phyloP scores from a whole-genome alignment of 1,140 invertebrate species.

The Notospermus geniculatus region DNA sequence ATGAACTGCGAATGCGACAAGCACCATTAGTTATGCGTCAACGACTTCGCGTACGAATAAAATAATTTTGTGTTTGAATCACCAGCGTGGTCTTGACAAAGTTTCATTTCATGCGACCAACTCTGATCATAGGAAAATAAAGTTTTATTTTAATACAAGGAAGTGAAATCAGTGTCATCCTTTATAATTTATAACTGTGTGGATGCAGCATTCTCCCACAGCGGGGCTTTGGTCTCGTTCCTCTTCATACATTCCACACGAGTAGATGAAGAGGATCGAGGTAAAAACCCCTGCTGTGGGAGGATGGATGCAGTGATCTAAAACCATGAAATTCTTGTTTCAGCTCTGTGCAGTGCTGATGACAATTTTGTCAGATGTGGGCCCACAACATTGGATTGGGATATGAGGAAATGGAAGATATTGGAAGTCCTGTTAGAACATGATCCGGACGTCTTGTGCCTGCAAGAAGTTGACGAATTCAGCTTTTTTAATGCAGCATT shows the following conservation, averaged over 20 bases:
- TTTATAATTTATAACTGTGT: neutral
- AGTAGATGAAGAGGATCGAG: too few relatives aligned
- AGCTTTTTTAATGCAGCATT: conserved; percentile 67
- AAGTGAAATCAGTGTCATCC: neutral
- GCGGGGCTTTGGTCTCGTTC: too few relatives aligned
- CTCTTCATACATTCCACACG: too few relatives aligned
- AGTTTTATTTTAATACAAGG: neutral
- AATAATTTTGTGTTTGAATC: too few relatives aligned
- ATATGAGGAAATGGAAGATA: conserved; percentile 66
- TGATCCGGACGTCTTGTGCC: conserved; percentile 70
- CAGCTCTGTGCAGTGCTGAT: conserved; percentile 69
- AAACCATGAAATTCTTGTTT: conserved; percentile 32
- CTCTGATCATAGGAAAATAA: neutral
- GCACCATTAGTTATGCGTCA: too few relatives aligned
- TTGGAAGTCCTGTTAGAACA: conserved; percentile 72
- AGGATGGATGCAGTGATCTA: neutral
- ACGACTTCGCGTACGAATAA: too few relatives aligned
- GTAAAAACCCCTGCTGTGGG: too few relatives aligned
- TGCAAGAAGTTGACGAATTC: conserved; percentile 79
- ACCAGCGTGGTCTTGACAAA: too few relatives aligned
- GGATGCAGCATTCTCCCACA: too few relatives aligned
- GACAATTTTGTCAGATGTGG: conserved; percentile 76
- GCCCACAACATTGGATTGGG: conserved; percentile 69
- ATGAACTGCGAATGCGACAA: too few relatives aligned
- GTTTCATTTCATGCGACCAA: neutral